phyloP scores from a whole-genome alignment of 2,888 invertebrate genomes.

The Elysia crispata region DNA sequence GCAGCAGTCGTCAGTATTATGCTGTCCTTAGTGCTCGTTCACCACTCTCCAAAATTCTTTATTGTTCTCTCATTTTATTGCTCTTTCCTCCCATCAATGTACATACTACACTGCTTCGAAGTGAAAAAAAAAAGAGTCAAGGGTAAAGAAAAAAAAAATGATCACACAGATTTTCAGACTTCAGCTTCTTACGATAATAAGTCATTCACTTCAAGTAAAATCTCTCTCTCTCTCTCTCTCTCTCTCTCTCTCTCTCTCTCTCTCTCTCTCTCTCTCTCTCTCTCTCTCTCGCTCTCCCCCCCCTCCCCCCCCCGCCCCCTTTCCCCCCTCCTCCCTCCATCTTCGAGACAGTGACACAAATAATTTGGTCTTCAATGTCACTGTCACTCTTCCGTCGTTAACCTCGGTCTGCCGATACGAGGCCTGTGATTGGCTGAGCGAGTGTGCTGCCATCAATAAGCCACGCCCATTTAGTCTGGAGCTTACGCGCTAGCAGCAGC shows the following conservation, averaged over 20 bases:
- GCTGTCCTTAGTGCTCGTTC: no score
- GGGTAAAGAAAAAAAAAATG: no score
- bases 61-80: no score
- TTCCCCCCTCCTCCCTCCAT: no score
- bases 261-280: slow-evolving; percentile 28
- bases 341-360: neutral
- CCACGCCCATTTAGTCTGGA: neutral
- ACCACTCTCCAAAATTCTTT: no score
- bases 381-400: slow-evolving; percentile 13
- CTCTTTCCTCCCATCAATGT: no score
- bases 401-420: slow-evolving; percentile 5
- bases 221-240: slow-evolving; percentile 29
- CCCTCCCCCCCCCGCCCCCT: neutral
- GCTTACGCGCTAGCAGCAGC: neutral
- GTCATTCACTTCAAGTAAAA: no score
- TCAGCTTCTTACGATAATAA: no score
- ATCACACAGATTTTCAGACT: no score
- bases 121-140: no score
- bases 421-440: neutral
- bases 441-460: neutral
- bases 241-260: slow-evolving; percentile 23
- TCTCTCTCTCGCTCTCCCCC: neutral
- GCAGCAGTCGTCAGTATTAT: no score
- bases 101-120: no score
- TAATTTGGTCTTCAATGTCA: neutral